Percentiles rank a stretch among this genome's conserved stretches.
phyloP scores from a whole-genome alignment of 2,797 vertebrate species.

The Cheirogaleus major region DNA sequence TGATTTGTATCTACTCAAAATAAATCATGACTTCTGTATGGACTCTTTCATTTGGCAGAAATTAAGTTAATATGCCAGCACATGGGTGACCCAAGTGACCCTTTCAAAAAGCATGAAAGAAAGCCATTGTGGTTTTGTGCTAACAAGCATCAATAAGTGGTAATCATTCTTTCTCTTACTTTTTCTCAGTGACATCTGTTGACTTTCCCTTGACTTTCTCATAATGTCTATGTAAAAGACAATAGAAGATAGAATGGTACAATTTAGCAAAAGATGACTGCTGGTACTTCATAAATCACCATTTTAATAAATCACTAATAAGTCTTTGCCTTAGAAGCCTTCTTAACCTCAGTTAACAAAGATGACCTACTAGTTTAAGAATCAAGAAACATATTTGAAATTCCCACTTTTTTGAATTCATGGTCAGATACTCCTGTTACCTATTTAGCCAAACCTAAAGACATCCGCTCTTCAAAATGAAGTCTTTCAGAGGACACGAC shows the following conservation, averaged over 20 bases:
- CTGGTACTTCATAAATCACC: neutral
- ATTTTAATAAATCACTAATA: neutral
- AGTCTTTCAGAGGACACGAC: neutral
- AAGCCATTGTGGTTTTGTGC: neutral
- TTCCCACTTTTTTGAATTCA: neutral
- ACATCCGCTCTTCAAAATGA: neutral
- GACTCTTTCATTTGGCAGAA: neutral
- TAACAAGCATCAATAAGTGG: neutral
- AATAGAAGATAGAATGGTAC: neutral
- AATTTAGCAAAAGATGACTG: neutral
- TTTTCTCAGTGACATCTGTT: conserved; percentile 8
- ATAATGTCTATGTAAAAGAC: neutral
- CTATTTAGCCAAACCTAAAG: neutral
- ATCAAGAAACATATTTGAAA: neutral
- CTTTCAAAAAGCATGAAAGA: neutral
- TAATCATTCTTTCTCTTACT: neutral
- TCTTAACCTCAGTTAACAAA: neutral
- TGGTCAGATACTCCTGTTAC: neutral
- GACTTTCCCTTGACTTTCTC: neutral
- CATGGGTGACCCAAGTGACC: neutral
- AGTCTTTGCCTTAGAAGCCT: neutral
- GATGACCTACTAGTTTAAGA: neutral
- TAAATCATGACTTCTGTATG: neutral
- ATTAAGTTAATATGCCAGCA: conserved; percentile 25
- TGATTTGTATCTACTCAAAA: neutral